Evolutionary conservation across 1,140 invertebrate genomes (phyloP), one percentile per base, ranked within the genome.

Genomic region (Formica selysi): DNA sequence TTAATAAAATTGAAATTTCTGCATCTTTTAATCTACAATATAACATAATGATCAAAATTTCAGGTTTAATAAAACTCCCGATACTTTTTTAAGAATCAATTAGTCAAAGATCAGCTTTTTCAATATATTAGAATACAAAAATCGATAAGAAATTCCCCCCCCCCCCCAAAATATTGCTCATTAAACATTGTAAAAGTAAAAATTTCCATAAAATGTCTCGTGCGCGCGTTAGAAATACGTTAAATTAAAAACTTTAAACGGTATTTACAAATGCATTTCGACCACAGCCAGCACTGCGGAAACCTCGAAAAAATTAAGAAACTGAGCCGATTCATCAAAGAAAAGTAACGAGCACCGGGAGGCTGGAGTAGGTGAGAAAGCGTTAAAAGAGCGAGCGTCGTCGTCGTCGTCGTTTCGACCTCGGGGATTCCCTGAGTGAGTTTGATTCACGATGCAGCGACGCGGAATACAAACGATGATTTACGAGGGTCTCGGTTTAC

Each of bases 381-480:
- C 13, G 54, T 38, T 68, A 16, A 80, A 79, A 86, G 64, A 70
- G 84, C 64, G 61, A 78, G 44, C 81, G 22, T 85, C 73, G 44
- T 64, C 78, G 48, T n/a, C 54, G 44, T 51, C 74, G 48, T 78
- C 62, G 81, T 62, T 85, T 85, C 81, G 78, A 80, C 64, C 76
- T 51, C 48, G 41, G 76, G 84, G 64, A 85, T 74, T 85, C 84
- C 64, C 64, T 68, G 86, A 86, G 87, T 85, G 89, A 91, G 89
- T 92, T 93, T 92, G 92, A 93, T 93, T 93, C 92, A 92, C 92
- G 92, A 92, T 86, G 90, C 90, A 91, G 85, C 90, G 90, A 90
- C 89, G 85, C 62, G 91, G 91, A 93, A 93, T 93, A 92, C 92
- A 92, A 92, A 92, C 89, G 91, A 93, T 93, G 92, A 93, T 93